Percentiles rank a stretch among this genome's conserved stretches.
These are phyloP conservation scores for Cephalopterus ornatus DNA, from an alignment of 2,113 vertebrate genomes.

Conservation along the genomic window DNA sequence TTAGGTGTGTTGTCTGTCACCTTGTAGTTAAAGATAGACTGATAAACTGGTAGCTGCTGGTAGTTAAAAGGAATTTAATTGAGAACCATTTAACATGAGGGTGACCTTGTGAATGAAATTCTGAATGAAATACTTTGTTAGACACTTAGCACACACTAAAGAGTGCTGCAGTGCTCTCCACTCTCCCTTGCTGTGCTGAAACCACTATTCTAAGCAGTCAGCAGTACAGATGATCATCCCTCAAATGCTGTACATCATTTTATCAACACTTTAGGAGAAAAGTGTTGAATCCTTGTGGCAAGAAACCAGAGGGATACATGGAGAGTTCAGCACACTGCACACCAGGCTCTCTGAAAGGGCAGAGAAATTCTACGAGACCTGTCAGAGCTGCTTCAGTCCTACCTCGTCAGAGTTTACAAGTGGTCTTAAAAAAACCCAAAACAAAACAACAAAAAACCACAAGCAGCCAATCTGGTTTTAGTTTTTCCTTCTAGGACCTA, in stretches of 20 bases:
- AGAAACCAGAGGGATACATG: not conserved
- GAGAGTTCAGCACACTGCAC: not conserved
- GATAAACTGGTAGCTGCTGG: not conserved
- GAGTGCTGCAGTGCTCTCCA: not conserved
- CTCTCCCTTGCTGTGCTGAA: not conserved
- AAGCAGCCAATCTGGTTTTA: not conserved
- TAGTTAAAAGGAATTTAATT: constrained; percentile 15
- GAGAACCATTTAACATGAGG: not conserved
- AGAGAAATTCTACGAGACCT: not conserved
- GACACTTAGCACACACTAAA: not conserved
- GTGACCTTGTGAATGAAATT: constrained; percentile 35
- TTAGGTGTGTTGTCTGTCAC: not conserved
- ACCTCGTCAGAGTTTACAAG: not conserved
- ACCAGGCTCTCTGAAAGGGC: not conserved
- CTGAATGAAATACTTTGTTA: constrained; percentile 26
- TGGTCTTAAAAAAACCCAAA: not conserved
- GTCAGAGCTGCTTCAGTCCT: not conserved
- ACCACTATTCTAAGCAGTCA: not conserved
- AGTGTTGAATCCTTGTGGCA: not conserved
- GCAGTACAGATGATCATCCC: not conserved
- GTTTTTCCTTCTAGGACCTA: not conserved
- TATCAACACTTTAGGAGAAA: not conserved
- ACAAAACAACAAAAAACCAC: too few relatives aligned
- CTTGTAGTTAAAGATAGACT: not conserved
- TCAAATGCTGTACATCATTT: not conserved